phyloP scores from a whole-genome alignment of 2,888 invertebrate species.

The Lasioglossum pauxillum region DNA sequence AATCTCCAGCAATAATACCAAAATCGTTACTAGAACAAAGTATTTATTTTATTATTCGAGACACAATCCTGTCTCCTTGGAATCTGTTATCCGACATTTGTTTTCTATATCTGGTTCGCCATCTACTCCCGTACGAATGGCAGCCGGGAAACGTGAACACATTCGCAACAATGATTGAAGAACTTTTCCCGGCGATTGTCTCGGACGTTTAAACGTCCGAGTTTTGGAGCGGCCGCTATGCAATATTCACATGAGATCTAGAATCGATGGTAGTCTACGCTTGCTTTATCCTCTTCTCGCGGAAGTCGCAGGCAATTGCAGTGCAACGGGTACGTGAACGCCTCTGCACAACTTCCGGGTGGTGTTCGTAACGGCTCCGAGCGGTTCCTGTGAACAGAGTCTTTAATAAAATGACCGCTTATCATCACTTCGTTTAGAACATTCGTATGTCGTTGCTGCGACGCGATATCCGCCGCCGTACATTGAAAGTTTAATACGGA shows the following conservation, averaged over 20 bases:
- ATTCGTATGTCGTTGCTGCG: conserved; percentile 44
- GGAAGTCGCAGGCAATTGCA: background rate
- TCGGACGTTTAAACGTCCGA: background rate
- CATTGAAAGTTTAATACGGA: conserved; percentile 78
- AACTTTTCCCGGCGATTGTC: background rate
- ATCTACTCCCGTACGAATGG: background rate
- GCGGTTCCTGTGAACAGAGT: background rate
- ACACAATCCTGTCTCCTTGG: background rate
- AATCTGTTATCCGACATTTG: background rate
- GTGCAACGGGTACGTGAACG: background rate
- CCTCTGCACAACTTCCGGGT: conserved; percentile 23
- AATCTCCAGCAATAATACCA: background rate
- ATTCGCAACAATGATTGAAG: background rate
- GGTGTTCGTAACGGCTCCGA: background rate
- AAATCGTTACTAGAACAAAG: background rate
- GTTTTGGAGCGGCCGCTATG: background rate
- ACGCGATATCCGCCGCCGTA: conserved; percentile 39
- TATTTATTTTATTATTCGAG: background rate
- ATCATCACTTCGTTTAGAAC: conserved; percentile 29
- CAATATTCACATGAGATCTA: conserved; percentile 9
- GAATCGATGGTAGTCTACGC: background rate
- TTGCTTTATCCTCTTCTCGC: background rate
- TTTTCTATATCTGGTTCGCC: background rate
- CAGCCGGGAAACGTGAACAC: background rate
- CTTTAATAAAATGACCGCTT: conserved; percentile 39